A percentile compares a stretch with the other conserved stretches of the same genome.
Conservation (phyloP, 2,888 invertebrate genomes). For the Lithophane semibrunnea region DNA sequence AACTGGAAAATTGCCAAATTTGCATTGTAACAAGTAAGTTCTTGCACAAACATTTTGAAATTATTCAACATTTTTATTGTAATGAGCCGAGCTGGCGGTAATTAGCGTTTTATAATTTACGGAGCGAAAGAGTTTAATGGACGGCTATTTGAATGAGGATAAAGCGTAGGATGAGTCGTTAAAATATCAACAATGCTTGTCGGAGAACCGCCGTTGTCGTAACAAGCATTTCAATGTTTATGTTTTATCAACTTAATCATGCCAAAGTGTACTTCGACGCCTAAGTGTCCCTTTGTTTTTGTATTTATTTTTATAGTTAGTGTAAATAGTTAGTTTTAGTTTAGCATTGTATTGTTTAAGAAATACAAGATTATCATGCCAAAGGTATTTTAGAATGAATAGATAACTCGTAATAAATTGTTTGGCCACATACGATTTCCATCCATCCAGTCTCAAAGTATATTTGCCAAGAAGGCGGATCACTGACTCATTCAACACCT, state of each 20-base stretch:
- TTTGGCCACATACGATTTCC: background rate
- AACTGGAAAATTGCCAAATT: conserved; percentile 70
- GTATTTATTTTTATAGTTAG: too few relatives aligned
- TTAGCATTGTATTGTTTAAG: too few relatives aligned
- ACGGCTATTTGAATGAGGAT: conserved; percentile 27
- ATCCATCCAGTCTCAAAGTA: background rate
- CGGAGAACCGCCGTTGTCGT: background rate
- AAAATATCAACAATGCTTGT: conserved; percentile 47
- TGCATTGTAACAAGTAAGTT: conserved; percentile 66
- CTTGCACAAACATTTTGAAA: conserved; percentile 60
- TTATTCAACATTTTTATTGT: conserved; percentile 59
- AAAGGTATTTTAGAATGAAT: background rate
- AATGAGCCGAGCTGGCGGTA: conserved; percentile 47
- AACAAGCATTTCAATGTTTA: conserved; percentile 19
- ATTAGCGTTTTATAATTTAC: conserved; percentile 59
- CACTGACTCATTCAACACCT: too few relatives aligned
- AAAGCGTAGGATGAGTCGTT: conserved; percentile 28
- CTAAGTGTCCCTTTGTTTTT: too few relatives aligned
- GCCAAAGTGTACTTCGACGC: background rate
- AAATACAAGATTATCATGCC: background rate
- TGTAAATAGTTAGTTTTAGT: too few relatives aligned
- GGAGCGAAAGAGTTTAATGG: conserved; percentile 44
- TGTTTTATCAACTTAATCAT: conserved; percentile 1
- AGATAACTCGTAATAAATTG: background rate
- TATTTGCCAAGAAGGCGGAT: too few relatives aligned